Percentiles rank a stretch among this genome's conserved stretches.
These are phyloP conservation scores for Cerceris rybyensis DNA, from an alignment of 2,888 invertebrate species.

Conservation along the genomic window DNA sequence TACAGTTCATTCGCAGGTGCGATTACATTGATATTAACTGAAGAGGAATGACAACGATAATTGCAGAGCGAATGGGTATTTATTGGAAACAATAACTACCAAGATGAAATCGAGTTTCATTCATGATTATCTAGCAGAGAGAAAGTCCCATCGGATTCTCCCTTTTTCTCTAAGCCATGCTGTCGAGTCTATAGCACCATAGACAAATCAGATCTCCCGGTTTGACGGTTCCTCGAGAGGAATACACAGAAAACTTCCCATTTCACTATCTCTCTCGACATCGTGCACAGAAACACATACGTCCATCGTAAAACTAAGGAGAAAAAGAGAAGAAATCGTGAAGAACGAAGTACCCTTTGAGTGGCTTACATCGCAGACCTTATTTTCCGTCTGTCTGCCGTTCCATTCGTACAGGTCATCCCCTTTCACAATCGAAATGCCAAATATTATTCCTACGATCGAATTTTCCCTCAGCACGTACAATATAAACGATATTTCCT, in stretches of 20 bases:
- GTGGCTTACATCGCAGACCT: neutral
- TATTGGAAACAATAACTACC: too few species aligned
- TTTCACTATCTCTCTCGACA: neutral
- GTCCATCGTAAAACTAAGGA: neutral
- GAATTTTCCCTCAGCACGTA: neutral
- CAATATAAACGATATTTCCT: too few species aligned
- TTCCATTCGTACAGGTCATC: neutral
- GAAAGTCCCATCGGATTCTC: slow-evolving; percentile 39
- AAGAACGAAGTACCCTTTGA: neutral
- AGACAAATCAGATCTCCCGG: slow-evolving; percentile 57
- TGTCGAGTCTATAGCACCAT: slow-evolving; percentile 42
- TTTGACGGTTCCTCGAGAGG: slow-evolving; percentile 40
- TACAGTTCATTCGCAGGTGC: too few species aligned
- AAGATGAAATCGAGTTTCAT: slow-evolving; percentile 21
- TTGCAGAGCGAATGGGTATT: too few species aligned
- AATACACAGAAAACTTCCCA: slow-evolving; percentile 7
- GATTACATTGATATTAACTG: too few species aligned
- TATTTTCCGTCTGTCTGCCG: neutral
- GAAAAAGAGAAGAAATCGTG: neutral
- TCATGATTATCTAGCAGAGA: neutral
- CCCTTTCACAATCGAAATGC: neutral
- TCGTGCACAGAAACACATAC: neutral
- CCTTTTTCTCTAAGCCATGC: slow-evolving; percentile 39
- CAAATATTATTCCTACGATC: neutral
- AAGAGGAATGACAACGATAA: too few species aligned